Percentiles rank a stretch among this genome's conserved stretches.
phyloP scores from a whole-genome alignment of 2,797 vertebrate genomes.

The Chanos chanos region DNA sequence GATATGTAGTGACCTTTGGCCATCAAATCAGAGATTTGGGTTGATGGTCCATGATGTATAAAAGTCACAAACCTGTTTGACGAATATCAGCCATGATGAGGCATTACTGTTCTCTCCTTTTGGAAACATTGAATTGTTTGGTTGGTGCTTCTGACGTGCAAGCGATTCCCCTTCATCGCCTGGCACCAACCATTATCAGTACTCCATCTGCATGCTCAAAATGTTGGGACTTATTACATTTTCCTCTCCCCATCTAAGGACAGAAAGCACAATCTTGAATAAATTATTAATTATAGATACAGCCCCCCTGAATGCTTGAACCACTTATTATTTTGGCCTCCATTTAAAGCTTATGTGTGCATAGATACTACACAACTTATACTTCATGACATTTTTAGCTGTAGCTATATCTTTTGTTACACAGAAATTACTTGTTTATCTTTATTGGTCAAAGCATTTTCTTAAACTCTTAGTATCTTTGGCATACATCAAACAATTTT shows the following conservation, averaged over 20 bases:
- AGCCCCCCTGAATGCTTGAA: too few relatives aligned
- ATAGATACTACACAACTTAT: too few relatives aligned
- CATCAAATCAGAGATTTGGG: neutral
- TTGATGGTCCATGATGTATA: neutral
- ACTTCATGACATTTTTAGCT: too few relatives aligned
- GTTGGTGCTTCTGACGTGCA: conserved; percentile 65
- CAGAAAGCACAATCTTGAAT: neutral
- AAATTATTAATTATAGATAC: too few relatives aligned
- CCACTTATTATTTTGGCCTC: too few relatives aligned
- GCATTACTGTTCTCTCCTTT: conserved; percentile 53
- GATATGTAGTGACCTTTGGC: neutral
- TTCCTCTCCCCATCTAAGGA: conserved; percentile 77
- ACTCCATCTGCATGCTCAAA: conserved; percentile 75
- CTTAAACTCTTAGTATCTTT: too few relatives aligned
- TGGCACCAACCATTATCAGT: conserved; percentile 67
- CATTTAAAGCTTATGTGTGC: too few relatives aligned
- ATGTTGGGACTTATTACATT: conserved; percentile 86
- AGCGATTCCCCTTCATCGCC: conserved; percentile 80
- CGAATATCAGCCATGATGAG: conserved; percentile 85
- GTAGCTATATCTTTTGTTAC: too few relatives aligned
- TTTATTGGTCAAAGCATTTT: too few relatives aligned
- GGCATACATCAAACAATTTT: too few relatives aligned
- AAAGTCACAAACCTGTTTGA: conserved; percentile 79
- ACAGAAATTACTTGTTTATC: too few relatives aligned
- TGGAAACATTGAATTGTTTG: conserved; percentile 70